Base-by-base conservation (phyloP, 2,113 vertebrate genomes). In the Boulengeromyrus knoepffleri region DNA sequence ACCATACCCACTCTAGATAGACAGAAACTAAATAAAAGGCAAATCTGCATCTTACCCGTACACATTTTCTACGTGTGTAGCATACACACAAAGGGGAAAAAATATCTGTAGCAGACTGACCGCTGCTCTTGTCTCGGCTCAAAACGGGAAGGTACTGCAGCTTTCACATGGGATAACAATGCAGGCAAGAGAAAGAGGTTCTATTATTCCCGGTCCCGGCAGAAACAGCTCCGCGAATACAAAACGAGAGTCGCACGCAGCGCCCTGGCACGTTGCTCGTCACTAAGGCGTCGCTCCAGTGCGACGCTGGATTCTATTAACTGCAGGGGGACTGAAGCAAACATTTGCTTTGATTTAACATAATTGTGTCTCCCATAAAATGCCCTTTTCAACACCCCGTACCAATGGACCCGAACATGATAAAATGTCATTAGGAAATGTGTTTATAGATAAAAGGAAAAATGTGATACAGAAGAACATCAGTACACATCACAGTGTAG, bases 341-440 rank as follows among this genome's bases (percentile, higher is more conserved):
- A 87, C 85, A 87, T 87, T 87, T 87, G 85, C 85, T 87, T 56
- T 87, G 85, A 87, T 87, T 87, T 47, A 53, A 50, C 85, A 53
- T 87, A 87, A 87, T 53, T 87, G 85, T 52, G 85, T 77, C 70
- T 58, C 56, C 70, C 42, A 53, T 13, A 88, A 88, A 62, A 88
- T 62, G 56, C 56, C 39, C 52, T 62, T 42, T 62, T 88, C 56
- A 62, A 88, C 58, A 45, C 19, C 85, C 27, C 17, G 21, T 85
- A 85, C 42, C 19, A 46, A 47, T 47, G 45, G 36, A 85, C 83
- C 62, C 50, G 31, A 53, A 87, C 50, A 87, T 53, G 85, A 88
- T 88, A 88, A 88, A 45, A 42, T 46, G 27, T 53, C 47, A 50
- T 66, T 88, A 39, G 53, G 53, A 88, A 88, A 88, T 88, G 53